Base-by-base conservation (phyloP, 2,797 vertebrate genomes). In the Pangasius sanitwongsei region DNA sequence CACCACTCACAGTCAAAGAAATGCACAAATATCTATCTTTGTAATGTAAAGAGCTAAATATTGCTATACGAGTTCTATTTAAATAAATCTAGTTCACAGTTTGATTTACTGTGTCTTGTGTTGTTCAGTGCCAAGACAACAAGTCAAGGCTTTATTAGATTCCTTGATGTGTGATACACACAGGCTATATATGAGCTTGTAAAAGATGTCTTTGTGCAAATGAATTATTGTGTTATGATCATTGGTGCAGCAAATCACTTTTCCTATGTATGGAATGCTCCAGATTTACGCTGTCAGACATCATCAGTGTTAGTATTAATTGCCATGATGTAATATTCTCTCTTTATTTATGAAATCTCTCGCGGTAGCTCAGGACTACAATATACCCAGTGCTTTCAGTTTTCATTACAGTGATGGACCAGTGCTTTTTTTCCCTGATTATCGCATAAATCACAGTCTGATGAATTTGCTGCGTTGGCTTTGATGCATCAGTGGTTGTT, bases 351-450 rank as follows among this genome's bases (percentile, higher is more conserved):
- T 28, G 25, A 85, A 23, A 37, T 53, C 31, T 87, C 77, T 84
- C 34, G 61, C 28, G 83, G 67, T 9, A 12, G 69, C 85, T 86
- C 67, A 86, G 74, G 41, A n/a, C 83, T 86, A 74, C 88, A 55
- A 59, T 87, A 57, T 74, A 50, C 48, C 85, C 13, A 16, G 41
- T 16, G 44, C 55, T 59, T 88, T 89, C 63, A 74, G 28, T 57
- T 87, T 90, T 88, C 31, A 78, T 88, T 90, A 82, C n/a, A 67
- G 20, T 82, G 78, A 90, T 87, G 72, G 87, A 80, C 55, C 28
- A 57, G 81, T 75, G 65, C 34, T 84, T 84, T 84, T 84, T 50
- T 65, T 16, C 55, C 75, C 31, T 67, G 34, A 82, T 8, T 86
- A 88, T 37, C 37, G 20, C 41, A 37, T 9, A 31, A 82, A 74